Base-by-base conservation (phyloP, 2,888 invertebrate genomes). In the Drymonia ruficornis region DNA sequence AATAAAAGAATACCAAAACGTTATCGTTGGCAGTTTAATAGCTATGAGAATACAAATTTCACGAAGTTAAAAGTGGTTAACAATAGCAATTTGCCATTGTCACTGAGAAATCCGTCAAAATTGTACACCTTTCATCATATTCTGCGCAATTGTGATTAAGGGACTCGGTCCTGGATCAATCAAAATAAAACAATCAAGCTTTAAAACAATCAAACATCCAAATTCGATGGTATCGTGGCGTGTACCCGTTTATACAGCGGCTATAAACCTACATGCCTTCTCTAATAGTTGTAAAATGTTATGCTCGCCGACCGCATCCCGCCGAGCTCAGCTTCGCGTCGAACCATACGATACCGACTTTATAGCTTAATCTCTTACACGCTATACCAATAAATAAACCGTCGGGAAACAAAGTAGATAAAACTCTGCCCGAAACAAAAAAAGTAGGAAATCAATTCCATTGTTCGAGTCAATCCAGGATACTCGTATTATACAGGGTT, bases 351-450 rank as follows among this genome's bases (percentile, higher is more conserved):
- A 75, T 71, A 74, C 68, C 59, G 61, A 75, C 83, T 91, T 91
- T 91, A 92, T 90, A 83, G 86, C 91, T 91, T 90, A 90, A 91
- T 92, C 90, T 87, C 77, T 75, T 77, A 82, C 81, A 83, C 79
- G 83, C 83, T 74, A 85, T 87, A 84, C 81, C 86, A 85, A 90
- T 91, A 89, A 89, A 89, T 88, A 86, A 84, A 76, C 75, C 67
- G 67, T 77, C 77, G 65, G 69, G 75, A 83, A 86, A 86, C 81
- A 84, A 84, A 80, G 76, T 81, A 71, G 61, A 73, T 63, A 73
- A 70, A 73, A 63, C 59, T 66, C 65, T 60, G 48, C 38, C 47
- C 56, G 61, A 63, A 69, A 52, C 56, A 56, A 63, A 65, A 68
- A 59, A 63, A 53, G 46, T 28, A 11, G 23, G 57, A 12, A 59